Evolutionary conservation across 2,797 vertebrate species (phyloP), one percentile per base, ranked within the genome.

Genomic region (Coranthus polyacanthus): DNA sequence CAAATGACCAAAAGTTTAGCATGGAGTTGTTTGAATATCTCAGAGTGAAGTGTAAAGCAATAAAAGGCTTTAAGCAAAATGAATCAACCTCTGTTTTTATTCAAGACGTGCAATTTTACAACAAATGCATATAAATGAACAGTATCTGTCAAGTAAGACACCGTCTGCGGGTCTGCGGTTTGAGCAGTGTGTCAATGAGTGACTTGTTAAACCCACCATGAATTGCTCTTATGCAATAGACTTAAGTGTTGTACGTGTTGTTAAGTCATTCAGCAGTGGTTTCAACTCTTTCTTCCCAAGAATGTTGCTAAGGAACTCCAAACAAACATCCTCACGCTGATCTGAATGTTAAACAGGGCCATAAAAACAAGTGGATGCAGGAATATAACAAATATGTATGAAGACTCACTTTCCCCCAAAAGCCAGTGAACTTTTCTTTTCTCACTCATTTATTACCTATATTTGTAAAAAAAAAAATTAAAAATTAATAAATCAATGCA

Each of bases 281-380:
- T 77, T 58, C 51, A 54, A 22, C 55, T 54, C 62, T 64, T 78
- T 68, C 78, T 67, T 81, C 81, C 83, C 86, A 82, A 85, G 72
- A 79, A 81, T 83, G 88, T 78, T 84, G 74, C 81, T 75, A 50
- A 87, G 70, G 43, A 74, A 61, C 70, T 45, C 61, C 63, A 57
- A 68, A 68, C 81, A 81, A 81, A 81, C 64, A 12, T 75, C 46
- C 68, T 68, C 66, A 47, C 44, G 39, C 85, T 85, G 75, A 66
- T 50, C 69, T 83, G 89, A 87, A 92, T 90, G 47, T 78, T 81
- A 89, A 89, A 50, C 66, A 88, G 81, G 65, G 21, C 41, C 49
- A 44, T 52, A 84, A 84, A n/a, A 73, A 63, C 17, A 52, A 41
- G 18, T 70, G 65, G 26, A 68, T 62, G 29, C 15, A 66, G 39